Percentiles rank a stretch among this genome's conserved stretches.
These are phyloP conservation scores for Drosophila maculinotata DNA, from an alignment of 2,888 invertebrate species.

Conservation along the genomic window DNA sequence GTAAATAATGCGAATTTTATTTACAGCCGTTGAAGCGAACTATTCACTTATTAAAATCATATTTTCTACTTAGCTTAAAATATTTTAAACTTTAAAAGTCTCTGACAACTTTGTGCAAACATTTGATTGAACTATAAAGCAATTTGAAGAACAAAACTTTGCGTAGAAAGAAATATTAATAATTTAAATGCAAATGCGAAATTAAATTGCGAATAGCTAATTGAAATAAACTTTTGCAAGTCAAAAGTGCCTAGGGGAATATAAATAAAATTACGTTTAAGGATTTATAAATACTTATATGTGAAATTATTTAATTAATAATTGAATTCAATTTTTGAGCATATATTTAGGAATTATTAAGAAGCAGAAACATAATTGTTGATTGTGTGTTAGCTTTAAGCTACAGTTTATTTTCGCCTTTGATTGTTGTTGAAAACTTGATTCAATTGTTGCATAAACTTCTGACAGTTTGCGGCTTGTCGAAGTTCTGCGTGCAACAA, in stretches of 20 bases:
- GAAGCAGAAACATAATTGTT: background rate
- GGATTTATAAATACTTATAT: no score
- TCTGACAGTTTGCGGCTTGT: conserved; percentile 45
- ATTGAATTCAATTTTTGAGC: no score
- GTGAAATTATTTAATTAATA: background rate
- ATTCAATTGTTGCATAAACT: conserved; percentile 53
- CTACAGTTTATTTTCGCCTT: background rate
- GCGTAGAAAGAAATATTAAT: conserved; percentile 10
- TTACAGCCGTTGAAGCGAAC: conserved; percentile 2
- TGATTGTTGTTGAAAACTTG: conserved; percentile 12
- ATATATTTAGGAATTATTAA: no score
- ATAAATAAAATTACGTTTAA: no score
- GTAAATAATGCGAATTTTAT: background rate
- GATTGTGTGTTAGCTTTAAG: background rate
- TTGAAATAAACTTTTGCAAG: background rate
- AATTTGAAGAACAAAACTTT: conserved; percentile 1
- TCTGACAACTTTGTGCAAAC: conserved; percentile 14
- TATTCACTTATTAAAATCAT: conserved; percentile 31
- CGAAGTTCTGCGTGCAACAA: background rate
- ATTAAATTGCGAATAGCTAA: conserved; percentile 4
- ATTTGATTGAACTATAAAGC: conserved; percentile 20
- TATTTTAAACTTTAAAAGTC: conserved; percentile 18
- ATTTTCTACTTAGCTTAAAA: conserved; percentile 18
- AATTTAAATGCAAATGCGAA: conserved; percentile 15
- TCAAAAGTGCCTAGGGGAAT: background rate